Conservation (phyloP, 1,140 invertebrate genomes). For the Lysiphlebus fabarum region DNA sequence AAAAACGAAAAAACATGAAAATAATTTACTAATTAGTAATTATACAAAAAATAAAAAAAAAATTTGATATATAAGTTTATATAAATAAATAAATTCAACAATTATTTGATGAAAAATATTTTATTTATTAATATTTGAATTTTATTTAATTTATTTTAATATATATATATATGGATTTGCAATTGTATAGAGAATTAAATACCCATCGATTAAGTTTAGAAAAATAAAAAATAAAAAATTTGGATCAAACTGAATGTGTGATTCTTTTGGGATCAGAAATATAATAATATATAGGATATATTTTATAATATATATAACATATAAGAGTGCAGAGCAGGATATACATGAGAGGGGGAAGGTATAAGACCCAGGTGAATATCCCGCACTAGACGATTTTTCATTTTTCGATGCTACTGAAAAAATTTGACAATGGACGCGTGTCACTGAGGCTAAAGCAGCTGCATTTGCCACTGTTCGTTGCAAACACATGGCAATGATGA, state of each 20-base stretch:
- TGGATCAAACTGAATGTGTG: background rate
- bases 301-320: too few relatives aligned
- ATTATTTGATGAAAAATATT: too few relatives aligned
- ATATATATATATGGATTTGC: too few relatives aligned
- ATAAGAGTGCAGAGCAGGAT: background rate
- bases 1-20: too few relatives aligned
- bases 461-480: conserved; percentile 48
- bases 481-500: conserved; percentile 44
- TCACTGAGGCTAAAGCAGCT: conserved; percentile 45
- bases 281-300: background rate
- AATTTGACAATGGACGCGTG: conserved; percentile 55
- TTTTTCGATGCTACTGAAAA: conserved; percentile 49
- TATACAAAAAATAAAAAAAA: too few relatives aligned
- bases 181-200: too few relatives aligned
- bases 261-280: background rate
- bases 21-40: too few relatives aligned
- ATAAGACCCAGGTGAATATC: conserved; percentile 46
- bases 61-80: too few relatives aligned
- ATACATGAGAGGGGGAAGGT: background rate
- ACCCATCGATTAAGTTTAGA: too few relatives aligned
- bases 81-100: too few relatives aligned
- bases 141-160: too few relatives aligned
- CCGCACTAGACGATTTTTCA: conserved; percentile 49
- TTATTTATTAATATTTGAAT: too few relatives aligned
- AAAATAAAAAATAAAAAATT: background rate